Evolutionary conservation across 2,797 vertebrate species (phyloP).

Genomic region (Stomatorhinus walkeri): DNA sequence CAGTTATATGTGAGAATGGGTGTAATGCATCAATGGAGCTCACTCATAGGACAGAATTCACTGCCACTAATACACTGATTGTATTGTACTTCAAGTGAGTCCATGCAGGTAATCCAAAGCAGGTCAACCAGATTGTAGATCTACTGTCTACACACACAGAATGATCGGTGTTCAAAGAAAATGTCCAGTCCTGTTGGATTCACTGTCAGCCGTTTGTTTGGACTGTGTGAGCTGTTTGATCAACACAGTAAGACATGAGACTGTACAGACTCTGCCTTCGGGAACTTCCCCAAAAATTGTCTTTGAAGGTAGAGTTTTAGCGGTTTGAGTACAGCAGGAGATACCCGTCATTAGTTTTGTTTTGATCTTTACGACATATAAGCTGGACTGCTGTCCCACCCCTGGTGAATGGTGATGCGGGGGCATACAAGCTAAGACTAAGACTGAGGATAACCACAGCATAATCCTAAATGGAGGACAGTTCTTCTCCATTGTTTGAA

Average conservation of each 20-base stretch:
- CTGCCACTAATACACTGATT: background rate
- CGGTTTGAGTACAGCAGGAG: background rate
- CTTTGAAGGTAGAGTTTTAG: conserved; percentile 10
- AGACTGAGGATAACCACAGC: background rate
- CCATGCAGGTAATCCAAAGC: background rate
- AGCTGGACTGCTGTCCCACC: background rate
- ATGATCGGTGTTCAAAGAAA: background rate
- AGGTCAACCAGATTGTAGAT: background rate
- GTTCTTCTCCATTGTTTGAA: background rate
- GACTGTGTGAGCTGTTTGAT: conserved; percentile 18
- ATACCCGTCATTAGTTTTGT: conserved; percentile 4
- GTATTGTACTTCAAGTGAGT: background rate
- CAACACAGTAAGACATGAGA: conserved; percentile 18
- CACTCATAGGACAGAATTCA: background rate
- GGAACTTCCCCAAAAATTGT: background rate
- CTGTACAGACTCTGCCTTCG: background rate
- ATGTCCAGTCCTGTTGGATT: background rate
- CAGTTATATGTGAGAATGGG: background rate
- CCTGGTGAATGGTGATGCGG: background rate
- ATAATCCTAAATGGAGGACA: background rate
- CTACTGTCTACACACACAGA: background rate
- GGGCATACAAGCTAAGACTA: background rate
- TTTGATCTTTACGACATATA: background rate
- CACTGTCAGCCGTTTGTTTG: background rate
- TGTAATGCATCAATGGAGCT: background rate